Evolutionary conservation across 30 jellyfish, hydroid and myxozoan species (phyloP).

Genomic region (Haliclystus octoradiatus): DNA sequence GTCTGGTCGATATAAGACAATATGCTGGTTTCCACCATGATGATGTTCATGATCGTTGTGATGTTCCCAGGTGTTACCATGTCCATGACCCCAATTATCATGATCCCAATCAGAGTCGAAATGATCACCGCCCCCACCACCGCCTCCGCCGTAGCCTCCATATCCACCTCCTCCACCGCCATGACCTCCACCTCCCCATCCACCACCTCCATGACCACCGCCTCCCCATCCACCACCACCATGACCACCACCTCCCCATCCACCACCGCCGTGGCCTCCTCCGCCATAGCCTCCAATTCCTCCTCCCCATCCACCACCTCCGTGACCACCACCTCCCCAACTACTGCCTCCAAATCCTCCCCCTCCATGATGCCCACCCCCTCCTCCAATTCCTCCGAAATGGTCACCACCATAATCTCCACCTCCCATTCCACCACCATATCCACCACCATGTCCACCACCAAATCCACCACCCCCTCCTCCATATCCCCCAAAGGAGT

Average conservation of each 20-base stretch:
- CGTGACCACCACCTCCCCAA: conserved; percentile 42
- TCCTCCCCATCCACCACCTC: conserved; percentile 38
- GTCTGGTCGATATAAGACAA: conserved; percentile 86
- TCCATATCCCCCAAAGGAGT: conserved; percentile 54
- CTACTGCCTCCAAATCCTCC: conserved; percentile 36
- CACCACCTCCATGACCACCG: conserved; percentile 36
- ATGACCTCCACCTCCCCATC: conserved; percentile 47
- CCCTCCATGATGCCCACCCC: conserved; percentile 58
- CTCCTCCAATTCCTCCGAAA: conserved; percentile 52
- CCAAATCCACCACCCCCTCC: conserved; percentile 37
- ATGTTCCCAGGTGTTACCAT: conserved; percentile 65
- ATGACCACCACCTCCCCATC: conserved; percentile 36
- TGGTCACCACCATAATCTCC: conserved; percentile 56
- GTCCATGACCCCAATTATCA: conserved; percentile 38
- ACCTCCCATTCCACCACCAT: conserved; percentile 40
- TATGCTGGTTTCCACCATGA: conserved; percentile 21
- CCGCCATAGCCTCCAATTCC: conserved; percentile 45
- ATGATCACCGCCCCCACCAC: conserved; percentile 29
- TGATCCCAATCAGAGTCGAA: too few species aligned
- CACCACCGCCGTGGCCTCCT: conserved; percentile 37
- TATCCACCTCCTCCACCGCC: conserved; percentile 47
- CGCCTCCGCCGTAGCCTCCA: conserved; percentile 37
- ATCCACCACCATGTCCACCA: conserved; percentile 32
- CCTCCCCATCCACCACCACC: conserved; percentile 60
- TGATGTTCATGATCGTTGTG: conserved; percentile 42